These are phyloP conservation scores for Agrochola litura DNA, from an alignment of 2,888 invertebrate species.

Conservation along the genomic window DNA sequence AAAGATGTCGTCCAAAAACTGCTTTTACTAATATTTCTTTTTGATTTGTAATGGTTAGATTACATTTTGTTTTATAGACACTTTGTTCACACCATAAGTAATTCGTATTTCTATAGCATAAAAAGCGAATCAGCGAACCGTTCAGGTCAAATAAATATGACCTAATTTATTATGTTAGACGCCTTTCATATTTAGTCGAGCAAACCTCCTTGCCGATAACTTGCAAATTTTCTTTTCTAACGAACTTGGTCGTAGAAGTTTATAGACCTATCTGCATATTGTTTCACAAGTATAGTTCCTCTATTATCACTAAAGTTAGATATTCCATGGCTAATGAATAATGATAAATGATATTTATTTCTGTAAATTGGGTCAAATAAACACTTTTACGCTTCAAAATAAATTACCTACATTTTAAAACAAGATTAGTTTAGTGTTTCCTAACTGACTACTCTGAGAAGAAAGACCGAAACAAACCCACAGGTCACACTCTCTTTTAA, in stretches of 20 bases:
- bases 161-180: neutral
- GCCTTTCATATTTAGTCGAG: slow-evolving; percentile 14
- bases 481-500: too few relatives aligned
- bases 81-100: neutral
- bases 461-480: too few relatives aligned
- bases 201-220: slow-evolving; percentile 8
- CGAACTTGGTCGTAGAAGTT: neutral
- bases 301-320: neutral
- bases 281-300: neutral
- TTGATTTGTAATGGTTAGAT: too few relatives aligned
- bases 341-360: too few relatives aligned
- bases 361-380: too few relatives aligned
- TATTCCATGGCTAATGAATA: too few relatives aligned
- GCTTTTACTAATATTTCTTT: neutral
- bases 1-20: slow-evolving; percentile 27
- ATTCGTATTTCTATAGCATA: neutral
- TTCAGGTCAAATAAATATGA: too few relatives aligned
- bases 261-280: neutral
- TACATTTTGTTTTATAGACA: neutral
- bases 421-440: too few relatives aligned
- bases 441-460: too few relatives aligned
- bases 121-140: neutral
- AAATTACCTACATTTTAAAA: too few relatives aligned
- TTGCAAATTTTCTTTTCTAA: neutral
- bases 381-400: too few relatives aligned